phyloP scores from a whole-genome alignment of 64 coral and sea anemone species.

The Porites lutea region DNA sequence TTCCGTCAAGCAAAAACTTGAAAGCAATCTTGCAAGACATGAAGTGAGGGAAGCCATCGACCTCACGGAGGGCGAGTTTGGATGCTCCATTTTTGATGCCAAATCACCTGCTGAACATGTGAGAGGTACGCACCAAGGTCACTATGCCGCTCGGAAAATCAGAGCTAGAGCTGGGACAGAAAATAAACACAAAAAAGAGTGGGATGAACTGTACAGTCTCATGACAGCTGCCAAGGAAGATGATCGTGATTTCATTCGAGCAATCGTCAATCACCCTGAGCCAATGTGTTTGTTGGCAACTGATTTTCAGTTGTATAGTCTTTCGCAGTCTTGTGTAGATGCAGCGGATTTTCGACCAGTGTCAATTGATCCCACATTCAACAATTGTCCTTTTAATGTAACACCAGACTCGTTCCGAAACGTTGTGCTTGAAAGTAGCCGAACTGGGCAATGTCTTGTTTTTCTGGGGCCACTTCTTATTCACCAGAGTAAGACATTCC shows the following conservation, averaged over 20 bases:
- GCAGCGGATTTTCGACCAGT: background rate
- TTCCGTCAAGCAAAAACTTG: no score
- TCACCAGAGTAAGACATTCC: slow-evolving; percentile 19
- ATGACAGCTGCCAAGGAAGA: no score
- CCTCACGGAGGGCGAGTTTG: background rate
- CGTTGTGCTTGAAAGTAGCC: background rate
- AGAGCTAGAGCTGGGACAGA: no score
- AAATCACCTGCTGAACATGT: background rate
- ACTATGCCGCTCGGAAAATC: no score
- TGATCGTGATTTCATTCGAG: slow-evolving; percentile 5
- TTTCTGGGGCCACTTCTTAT: slow-evolving; percentile 45
- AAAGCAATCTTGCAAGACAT: background rate
- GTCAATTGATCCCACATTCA: slow-evolving; percentile 26
- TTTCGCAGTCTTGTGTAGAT: slow-evolving; percentile 13
- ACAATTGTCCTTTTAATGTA: slow-evolving; percentile 16
- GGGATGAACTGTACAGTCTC: no score
- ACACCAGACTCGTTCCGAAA: slow-evolving; percentile 17
- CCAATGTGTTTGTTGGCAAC: slow-evolving; percentile 17
- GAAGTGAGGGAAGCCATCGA: background rate
- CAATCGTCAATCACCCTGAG: slow-evolving; percentile 12
- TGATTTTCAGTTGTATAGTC: slow-evolving; percentile 5
- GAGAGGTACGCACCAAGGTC: background rate
- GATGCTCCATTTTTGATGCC: background rate
- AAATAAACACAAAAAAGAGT: no score
- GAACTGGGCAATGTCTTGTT: slow-evolving; percentile 38